These are phyloP conservation scores for Hepsetus odoe DNA, from an alignment of 2,113 vertebrate species.

Conservation along the genomic window DNA sequence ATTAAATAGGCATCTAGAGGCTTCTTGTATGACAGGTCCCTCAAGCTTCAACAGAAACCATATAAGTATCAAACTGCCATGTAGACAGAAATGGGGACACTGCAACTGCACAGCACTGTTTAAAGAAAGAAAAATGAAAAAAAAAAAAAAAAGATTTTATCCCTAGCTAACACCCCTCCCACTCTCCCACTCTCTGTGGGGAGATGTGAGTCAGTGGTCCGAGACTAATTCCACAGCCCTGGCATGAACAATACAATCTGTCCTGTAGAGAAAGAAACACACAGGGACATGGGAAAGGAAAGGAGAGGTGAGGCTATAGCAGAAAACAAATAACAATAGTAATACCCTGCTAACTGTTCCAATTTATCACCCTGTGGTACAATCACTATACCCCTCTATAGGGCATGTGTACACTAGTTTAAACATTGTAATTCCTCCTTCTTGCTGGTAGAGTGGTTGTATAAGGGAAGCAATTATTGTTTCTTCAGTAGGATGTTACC, in stretches of 20 bases:
- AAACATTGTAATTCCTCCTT: not conserved
- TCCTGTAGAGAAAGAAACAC: constrained; percentile 33
- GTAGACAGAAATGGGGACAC: constrained; percentile 24
- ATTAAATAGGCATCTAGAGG: not conserved
- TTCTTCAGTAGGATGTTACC: not conserved
- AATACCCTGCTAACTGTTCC: constrained; percentile 22
- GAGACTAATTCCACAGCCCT: constrained; percentile 50
- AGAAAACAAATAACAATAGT: constrained; percentile 46
- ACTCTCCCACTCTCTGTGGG: constrained; percentile 28
- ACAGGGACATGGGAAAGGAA: not conserved
- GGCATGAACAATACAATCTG: constrained; percentile 53
- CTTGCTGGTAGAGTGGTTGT: not conserved
- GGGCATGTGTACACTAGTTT: not conserved
- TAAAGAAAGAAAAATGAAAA: constrained; percentile 37
- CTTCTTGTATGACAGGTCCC: not conserved
- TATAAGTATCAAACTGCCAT: constrained; percentile 18
- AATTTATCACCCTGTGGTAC: constrained; percentile 3
- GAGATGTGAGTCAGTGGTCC: constrained; percentile 43
- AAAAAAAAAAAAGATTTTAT: not conserved
- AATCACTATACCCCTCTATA: not conserved
- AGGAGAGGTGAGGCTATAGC: not conserved
- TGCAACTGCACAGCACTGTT: constrained; percentile 31
- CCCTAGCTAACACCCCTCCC: not conserved
- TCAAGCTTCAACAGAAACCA: constrained; percentile 7
- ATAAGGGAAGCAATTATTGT: not conserved